Evolutionary conservation across 1,140 invertebrate species (phyloP), one percentile per base, ranked within the genome.

Genomic region (Lethrus apterus): DNA sequence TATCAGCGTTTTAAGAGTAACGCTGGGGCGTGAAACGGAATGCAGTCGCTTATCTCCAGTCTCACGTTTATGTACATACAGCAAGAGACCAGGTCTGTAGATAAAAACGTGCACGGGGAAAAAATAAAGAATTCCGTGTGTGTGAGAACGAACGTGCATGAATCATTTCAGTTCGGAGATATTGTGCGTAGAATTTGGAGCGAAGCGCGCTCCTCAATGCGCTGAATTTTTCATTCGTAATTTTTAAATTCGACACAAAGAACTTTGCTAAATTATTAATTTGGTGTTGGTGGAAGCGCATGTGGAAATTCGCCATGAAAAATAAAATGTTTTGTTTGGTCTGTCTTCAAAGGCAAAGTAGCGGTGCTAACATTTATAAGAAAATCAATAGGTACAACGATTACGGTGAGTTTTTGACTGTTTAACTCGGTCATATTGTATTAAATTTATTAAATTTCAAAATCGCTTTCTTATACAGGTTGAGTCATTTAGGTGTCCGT

Each of bases 151-250:
- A n/a, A n/a, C n/a, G n/a, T n/a, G n/a, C n/a, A n/a, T n/a, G n/a
- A n/a, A n/a, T n/a, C n/a, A n/a, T n/a, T n/a, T n/a, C 35, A 38
- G 35, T 38, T 21, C 13, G n/a, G 10, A 9, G 35, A 18, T 21
- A 38, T 38, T 38, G 35, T 38, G 20, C 24, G 35, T 38, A 18
- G 35, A 38, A 38, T 38, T 38, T 38, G 24, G 35, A 38, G 18
- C 35, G 35, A 26, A 26, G 20, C 9, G 11, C 17, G 9, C 35
- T 3, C 7, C 35, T 38, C 18, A 26, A 7, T 26, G 24, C 24
- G n/a, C 24, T 26, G 24, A 7, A n/a, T 26, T 7, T 26, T 26
- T 26, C 24, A 7, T 26, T 26, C 5, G 7, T 7, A 7, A 7
- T 26, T 18, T 34, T 34, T 34, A 34, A 7, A 34, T 14, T 18